Evolutionary conservation across 2,113 vertebrate genomes (phyloP).

Genomic region (Perca flavescens): DNA sequence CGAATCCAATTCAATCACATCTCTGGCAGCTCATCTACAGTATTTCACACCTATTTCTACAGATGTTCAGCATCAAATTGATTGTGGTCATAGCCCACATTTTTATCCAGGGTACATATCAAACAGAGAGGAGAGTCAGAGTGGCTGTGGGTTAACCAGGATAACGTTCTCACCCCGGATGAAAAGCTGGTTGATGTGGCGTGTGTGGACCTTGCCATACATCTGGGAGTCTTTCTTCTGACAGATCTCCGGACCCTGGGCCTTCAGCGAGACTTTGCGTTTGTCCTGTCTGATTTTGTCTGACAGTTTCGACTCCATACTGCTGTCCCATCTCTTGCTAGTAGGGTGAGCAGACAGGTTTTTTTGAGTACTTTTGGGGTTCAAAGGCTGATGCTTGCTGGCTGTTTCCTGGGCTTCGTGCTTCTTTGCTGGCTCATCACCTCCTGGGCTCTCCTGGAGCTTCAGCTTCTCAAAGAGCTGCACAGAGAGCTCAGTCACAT

Average conservation of each 20-base stretch:
- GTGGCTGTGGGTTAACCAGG: conserved; percentile 88
- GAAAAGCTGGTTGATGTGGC: conserved; percentile 97
- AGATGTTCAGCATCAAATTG: not conserved
- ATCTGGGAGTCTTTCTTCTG: conserved; percentile 63
- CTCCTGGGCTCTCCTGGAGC: conserved; percentile 85
- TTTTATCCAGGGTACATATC: not conserved
- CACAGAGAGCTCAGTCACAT: not conserved
- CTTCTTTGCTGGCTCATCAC: conserved; percentile 7
- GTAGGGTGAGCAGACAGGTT: conserved; percentile 35
- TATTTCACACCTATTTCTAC: not conserved
- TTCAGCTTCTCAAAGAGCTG: conserved; percentile 94
- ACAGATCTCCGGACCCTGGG: conserved; percentile 1
- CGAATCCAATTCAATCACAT: conserved; percentile 33
- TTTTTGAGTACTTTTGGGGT: not conserved
- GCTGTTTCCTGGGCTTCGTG: not conserved
- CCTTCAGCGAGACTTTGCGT: conserved; percentile 4
- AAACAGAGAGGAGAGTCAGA: conserved; percentile 43
- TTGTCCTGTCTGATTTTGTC: conserved; percentile 9
- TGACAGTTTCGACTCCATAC: conserved; percentile 28
- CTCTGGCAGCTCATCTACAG: not conserved
- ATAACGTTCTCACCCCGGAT: conserved; percentile 96
- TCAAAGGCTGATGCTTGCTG: conserved; percentile 46
- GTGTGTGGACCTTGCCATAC: conserved; percentile 91
- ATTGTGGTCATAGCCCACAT: not conserved
- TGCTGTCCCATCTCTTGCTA: not conserved